These are phyloP conservation scores for Chiropotes sagulatus DNA, from an alignment of 2,797 vertebrate species.

Conservation along the genomic window DNA sequence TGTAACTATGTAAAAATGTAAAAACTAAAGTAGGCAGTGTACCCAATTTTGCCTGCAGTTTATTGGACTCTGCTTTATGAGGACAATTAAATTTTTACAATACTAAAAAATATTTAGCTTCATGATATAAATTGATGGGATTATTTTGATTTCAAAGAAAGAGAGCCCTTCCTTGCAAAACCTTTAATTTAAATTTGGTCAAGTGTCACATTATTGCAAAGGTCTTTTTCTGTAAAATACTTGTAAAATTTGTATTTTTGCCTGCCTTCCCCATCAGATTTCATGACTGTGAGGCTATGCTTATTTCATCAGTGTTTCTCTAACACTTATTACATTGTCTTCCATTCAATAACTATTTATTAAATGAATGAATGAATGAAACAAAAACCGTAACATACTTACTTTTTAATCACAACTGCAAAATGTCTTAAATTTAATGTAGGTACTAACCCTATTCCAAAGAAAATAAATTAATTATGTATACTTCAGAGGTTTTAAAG, in stretches of 20 bases:
- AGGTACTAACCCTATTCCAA: background rate
- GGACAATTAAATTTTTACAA: background rate
- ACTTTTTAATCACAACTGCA: background rate
- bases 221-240: background rate
- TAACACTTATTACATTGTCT: background rate
- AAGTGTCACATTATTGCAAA: background rate
- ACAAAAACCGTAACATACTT: background rate
- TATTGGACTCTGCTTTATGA: background rate
- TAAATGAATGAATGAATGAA: background rate
- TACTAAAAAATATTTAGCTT: background rate
- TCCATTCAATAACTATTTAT: background rate
- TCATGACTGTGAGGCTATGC: background rate
- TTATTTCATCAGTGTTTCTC: background rate
- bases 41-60: background rate
- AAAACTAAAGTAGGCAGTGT: background rate
- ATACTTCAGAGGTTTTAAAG: background rate
- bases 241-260: background rate
- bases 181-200: background rate
- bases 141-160: conserved; percentile 16
- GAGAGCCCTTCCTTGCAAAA: background rate
- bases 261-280: background rate
- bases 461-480: background rate
- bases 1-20: conserved; percentile 11
- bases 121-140: background rate
- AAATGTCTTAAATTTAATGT: background rate